phyloP scores from a whole-genome alignment of 2,797 vertebrate genomes.

The Taenioides sp. region DNA sequence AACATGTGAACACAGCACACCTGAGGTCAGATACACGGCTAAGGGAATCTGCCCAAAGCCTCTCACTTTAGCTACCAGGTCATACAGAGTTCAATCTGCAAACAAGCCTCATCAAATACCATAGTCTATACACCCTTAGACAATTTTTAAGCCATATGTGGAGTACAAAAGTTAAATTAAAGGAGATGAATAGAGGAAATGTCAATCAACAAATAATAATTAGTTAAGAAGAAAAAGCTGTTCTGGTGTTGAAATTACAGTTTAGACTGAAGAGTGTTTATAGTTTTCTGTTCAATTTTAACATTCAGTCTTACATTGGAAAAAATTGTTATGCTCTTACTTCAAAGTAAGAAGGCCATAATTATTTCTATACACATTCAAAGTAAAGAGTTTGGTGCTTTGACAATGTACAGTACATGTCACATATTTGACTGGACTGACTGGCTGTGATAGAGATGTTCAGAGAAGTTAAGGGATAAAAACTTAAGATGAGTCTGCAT shows the following conservation, averaged over 20 bases:
- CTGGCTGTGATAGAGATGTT: slow-evolving; percentile 33
- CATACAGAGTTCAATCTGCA: slow-evolving; percentile 54
- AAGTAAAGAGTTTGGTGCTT: background rate
- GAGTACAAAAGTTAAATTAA: background rate
- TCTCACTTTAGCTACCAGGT: slow-evolving; percentile 38
- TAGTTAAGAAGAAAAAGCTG: background rate
- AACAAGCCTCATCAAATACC: background rate
- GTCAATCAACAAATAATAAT: background rate
- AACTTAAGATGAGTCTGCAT: slow-evolving; percentile 48
- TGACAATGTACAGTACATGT: background rate
- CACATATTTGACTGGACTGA: background rate
- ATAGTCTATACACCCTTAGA: background rate
- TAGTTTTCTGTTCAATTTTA: no score
- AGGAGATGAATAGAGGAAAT: no score
- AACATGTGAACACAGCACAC: slow-evolving; percentile 38
- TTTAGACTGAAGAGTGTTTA: no score
- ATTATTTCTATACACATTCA: background rate
- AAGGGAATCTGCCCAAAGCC: slow-evolving; percentile 37
- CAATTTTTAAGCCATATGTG: background rate
- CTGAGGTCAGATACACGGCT: slow-evolving; percentile 37
- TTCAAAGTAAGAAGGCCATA: background rate
- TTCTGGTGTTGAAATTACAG: no score
- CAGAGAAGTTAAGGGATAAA: slow-evolving; percentile 46
- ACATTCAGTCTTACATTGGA: no score
- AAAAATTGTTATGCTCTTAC: background rate